These are phyloP conservation scores for Hemibagrus guttatus DNA, from an alignment of 2,797 vertebrate genomes.

Conservation along the genomic window DNA sequence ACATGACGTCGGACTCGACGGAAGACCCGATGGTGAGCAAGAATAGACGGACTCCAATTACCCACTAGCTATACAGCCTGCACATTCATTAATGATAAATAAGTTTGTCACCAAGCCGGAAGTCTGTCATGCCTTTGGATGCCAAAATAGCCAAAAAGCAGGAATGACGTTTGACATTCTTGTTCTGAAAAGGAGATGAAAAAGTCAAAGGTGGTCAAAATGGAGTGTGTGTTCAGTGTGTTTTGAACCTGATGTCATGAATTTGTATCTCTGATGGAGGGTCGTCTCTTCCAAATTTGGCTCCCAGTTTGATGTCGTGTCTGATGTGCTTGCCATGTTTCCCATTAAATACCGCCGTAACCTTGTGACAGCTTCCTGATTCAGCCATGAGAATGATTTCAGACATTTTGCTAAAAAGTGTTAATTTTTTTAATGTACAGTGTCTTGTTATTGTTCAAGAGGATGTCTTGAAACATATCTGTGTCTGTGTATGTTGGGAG, in stretches of 20 bases:
- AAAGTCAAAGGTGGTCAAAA: neutral
- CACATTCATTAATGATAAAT: constrained; percentile 8
- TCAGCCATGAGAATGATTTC: no score
- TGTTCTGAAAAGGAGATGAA: neutral
- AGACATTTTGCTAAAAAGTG: no score
- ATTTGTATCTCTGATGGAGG: neutral
- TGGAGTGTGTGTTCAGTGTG: neutral
- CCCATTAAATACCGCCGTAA: no score
- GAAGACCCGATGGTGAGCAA: neutral
- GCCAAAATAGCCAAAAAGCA: neutral
- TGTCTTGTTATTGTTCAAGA: no score
- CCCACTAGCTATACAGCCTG: constrained; percentile 7
- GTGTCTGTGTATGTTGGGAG: neutral
- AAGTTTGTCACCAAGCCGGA: neutral
- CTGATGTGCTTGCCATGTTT: no score
- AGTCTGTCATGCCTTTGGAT: neutral
- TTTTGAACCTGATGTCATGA: neutral
- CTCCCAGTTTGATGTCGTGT: no score
- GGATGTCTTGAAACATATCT: neutral
- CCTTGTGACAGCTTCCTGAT: no score
- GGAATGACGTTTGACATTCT: neutral
- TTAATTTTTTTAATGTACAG: no score
- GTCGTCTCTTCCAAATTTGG: no score
- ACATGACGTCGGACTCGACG: neutral
- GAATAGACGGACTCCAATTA: constrained; percentile 19